phyloP scores from a whole-genome alignment of 2,888 invertebrate species.

The Nomada lathburiana region DNA sequence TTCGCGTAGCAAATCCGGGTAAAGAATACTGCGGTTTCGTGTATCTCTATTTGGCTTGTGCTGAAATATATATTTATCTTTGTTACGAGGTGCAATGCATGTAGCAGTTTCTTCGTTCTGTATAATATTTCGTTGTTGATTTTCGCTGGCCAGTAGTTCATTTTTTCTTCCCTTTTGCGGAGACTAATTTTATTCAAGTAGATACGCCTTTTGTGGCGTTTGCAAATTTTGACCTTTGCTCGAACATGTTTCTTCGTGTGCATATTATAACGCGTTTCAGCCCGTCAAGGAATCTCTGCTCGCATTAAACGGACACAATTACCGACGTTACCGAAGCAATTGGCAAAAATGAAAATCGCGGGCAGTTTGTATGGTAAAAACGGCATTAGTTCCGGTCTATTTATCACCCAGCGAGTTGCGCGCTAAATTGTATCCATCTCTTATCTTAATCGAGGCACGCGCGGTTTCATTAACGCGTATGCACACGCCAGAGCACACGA shows the following conservation, averaged over 20 bases:
- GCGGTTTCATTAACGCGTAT: conserved; percentile 29
- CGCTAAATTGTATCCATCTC: conserved; percentile 34
- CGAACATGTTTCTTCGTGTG: too few species aligned
- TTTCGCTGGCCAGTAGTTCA: too few species aligned
- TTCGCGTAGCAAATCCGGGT: background rate
- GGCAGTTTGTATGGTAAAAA: background rate
- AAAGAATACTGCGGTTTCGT: too few species aligned
- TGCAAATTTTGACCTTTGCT: too few species aligned
- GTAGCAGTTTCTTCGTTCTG: too few species aligned
- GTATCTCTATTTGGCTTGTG: background rate
- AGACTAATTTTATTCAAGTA: too few species aligned
- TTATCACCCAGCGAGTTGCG: conserved; percentile 29
- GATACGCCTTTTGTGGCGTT: too few species aligned
- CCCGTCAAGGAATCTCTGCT: too few species aligned
- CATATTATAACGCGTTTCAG: too few species aligned
- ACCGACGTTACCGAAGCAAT: background rate
- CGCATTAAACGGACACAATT: background rate
- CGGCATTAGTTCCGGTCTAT: conserved; percentile 40
- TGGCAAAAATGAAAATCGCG: conserved; percentile 1
- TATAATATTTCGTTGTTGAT: too few species aligned
- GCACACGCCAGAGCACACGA: background rate
- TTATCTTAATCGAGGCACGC: conserved; percentile 40
- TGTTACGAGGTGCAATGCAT: too few species aligned
- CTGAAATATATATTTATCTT: background rate
- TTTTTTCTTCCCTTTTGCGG: too few species aligned